Evolutionary conservation across 2,797 vertebrate genomes (phyloP).

Genomic region (Babyrousa celebensis): DNA sequence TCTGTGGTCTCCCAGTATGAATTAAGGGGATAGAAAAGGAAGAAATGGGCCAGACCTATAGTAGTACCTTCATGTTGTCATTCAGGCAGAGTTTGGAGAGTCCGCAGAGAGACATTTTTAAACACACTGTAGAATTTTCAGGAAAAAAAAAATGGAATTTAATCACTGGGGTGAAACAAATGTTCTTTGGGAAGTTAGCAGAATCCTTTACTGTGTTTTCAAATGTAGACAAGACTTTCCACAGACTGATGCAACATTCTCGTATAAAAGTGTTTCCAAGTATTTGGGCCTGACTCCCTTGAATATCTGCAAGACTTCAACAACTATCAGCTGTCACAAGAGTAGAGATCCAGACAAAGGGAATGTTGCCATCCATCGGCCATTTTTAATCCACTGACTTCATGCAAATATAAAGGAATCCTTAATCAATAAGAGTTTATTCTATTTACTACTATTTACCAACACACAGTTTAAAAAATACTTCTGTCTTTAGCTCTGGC

Average conservation of each 20-base stretch:
- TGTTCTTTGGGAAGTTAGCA: neutral
- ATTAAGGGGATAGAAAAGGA: neutral
- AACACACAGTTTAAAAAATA: neutral
- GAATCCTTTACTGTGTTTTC: slow-evolving; percentile 74
- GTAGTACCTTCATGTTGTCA: neutral
- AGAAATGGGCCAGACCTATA: neutral
- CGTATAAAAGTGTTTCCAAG: slow-evolving; percentile 63
- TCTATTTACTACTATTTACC: slow-evolving; percentile 35
- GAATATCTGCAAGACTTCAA: slow-evolving; percentile 83
- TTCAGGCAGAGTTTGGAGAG: neutral
- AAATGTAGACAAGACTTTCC: slow-evolving; percentile 76
- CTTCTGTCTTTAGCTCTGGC: neutral
- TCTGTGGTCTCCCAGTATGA: neutral
- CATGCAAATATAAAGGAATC: slow-evolving; percentile 70
- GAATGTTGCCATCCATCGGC: slow-evolving; percentile 83
- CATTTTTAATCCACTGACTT: slow-evolving; percentile 80
- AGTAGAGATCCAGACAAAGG: slow-evolving; percentile 79
- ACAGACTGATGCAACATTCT: neutral
- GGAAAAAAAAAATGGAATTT: slow-evolving; percentile 20
- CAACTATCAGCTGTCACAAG: slow-evolving; percentile 80
- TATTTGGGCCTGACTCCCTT: slow-evolving; percentile 82
- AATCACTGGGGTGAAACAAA: neutral
- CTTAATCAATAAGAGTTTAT: neutral
- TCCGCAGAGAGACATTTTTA: neutral
- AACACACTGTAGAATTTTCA: neutral